phyloP scores from a whole-genome alignment of 1,140 invertebrate genomes.

The Zophobas morio region DNA sequence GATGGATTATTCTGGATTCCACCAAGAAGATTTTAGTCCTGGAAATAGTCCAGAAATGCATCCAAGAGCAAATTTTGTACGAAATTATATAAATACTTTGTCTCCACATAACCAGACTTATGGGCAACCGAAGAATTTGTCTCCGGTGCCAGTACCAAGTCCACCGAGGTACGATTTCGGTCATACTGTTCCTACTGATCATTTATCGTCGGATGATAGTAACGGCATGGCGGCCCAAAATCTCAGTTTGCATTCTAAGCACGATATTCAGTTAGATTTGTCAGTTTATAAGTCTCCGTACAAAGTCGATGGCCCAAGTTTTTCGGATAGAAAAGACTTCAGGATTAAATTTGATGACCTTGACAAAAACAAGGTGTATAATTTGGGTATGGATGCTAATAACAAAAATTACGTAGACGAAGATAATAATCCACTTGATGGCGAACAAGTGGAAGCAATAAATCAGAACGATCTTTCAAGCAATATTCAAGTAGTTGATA shows the following conservation, averaged over 20 bases:
- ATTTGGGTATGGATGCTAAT: neutral
- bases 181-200: slow-evolving; percentile 55
- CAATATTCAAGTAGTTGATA: slow-evolving; percentile 26
- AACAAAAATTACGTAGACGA: slow-evolving; percentile 30
- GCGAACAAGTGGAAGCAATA: slow-evolving; percentile 48
- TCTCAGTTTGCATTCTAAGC: slow-evolving; percentile 62
- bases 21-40: slow-evolving; percentile 63
- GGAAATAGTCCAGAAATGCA: slow-evolving; percentile 59
- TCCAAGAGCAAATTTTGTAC: slow-evolving; percentile 59
- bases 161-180: slow-evolving; percentile 64
- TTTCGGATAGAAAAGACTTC: slow-evolving; percentile 57
- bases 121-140: slow-evolving; percentile 54
- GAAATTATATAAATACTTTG: slow-evolving; percentile 61
- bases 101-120: slow-evolving; percentile 56
- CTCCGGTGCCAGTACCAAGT: slow-evolving; percentile 56
- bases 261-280: slow-evolving; percentile 63
- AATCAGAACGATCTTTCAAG: slow-evolving; percentile 39
- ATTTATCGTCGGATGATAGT: slow-evolving; percentile 63
- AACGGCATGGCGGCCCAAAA: slow-evolving; percentile 63
- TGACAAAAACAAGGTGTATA: slow-evolving; percentile 37
- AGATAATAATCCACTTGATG: slow-evolving; percentile 25
- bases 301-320: slow-evolving; percentile 56
- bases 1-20: slow-evolving; percentile 64
- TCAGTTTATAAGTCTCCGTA: slow-evolving; percentile 63
- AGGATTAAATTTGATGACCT: slow-evolving; percentile 58